These are phyloP conservation scores for Kryptopterus vitreolus DNA, from an alignment of 2,797 vertebrate genomes.

Conservation along the genomic window DNA sequence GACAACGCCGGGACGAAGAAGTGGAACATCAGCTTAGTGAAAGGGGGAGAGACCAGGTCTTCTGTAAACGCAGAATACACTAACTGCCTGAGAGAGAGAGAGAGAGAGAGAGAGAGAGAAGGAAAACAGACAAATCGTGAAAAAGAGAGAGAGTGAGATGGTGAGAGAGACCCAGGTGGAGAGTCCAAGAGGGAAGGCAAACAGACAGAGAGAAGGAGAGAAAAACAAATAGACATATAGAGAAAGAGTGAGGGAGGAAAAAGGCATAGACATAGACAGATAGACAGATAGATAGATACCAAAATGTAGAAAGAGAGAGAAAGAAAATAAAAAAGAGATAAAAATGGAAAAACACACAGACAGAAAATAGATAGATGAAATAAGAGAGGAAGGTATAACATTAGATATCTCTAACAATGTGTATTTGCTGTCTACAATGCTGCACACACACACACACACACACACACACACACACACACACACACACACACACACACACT, in stretches of 20 bases:
- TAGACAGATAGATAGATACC: neutral
- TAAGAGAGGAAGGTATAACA: neutral
- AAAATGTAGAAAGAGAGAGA: neutral
- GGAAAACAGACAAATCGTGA: neutral
- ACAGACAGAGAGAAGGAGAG: neutral
- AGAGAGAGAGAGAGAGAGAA: slow-evolving; percentile 29
- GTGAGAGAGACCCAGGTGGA: neutral
- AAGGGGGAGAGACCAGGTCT: slow-evolving; percentile 91
- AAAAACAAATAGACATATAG: neutral
- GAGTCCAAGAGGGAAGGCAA: too few species aligned
- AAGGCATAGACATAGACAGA: neutral
- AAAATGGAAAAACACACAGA: neutral
- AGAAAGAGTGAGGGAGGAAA: neutral
- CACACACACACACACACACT: too few species aligned
- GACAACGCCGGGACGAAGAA: slow-evolving; percentile 92
- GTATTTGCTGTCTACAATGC: slow-evolving; percentile 39
- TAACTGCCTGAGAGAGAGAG: slow-evolving; percentile 79
- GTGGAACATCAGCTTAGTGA: slow-evolving; percentile 95
- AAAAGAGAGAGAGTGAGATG: neutral
- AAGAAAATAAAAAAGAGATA: too few species aligned
- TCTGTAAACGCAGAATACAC: slow-evolving; percentile 92
- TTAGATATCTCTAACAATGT: neutral
- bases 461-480: too few species aligned
- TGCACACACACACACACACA: too few species aligned
- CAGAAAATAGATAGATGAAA: neutral